These are phyloP conservation scores for Arothron firmamentum DNA, from an alignment of 2,113 vertebrate genomes.

Conservation along the genomic window DNA sequence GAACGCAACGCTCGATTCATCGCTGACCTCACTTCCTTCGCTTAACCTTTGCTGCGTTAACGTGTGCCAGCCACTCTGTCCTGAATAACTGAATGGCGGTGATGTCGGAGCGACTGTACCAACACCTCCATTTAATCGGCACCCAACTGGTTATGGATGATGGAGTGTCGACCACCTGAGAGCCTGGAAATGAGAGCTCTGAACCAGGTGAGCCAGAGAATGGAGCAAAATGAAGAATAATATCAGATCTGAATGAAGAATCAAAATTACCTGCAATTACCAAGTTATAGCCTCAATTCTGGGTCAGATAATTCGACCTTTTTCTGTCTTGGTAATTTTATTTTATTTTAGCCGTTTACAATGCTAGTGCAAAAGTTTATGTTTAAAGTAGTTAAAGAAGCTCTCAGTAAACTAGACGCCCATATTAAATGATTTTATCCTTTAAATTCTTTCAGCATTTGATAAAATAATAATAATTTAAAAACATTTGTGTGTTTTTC, in stretches of 20 bases:
- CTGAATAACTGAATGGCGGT: constrained; percentile 19
- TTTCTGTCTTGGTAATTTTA: too few relatives aligned
- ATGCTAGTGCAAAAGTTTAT: too few relatives aligned
- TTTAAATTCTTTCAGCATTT: too few relatives aligned
- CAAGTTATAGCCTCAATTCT: too few relatives aligned
- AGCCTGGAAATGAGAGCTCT: constrained; percentile 33
- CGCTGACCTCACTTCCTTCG: constrained; percentile 21
- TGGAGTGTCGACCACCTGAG: constrained; percentile 42
- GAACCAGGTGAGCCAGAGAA: constrained; percentile 22
- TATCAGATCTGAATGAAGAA: not conserved
- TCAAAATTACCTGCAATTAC: not conserved
- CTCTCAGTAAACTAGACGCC: too few relatives aligned
- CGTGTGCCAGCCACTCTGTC: constrained; percentile 19
- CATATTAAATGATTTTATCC: too few relatives aligned
- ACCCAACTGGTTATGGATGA: constrained; percentile 55
- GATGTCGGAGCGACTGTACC: constrained; percentile 24
- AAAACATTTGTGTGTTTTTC: not conserved
- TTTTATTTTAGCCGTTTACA: too few relatives aligned
- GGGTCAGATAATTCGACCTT: too few relatives aligned
- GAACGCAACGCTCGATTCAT: constrained; percentile 17
- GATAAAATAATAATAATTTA: too few relatives aligned
- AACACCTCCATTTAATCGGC: constrained; percentile 51
- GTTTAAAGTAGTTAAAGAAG: too few relatives aligned
- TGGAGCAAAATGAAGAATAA: constrained; percentile 19
- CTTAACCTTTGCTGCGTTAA: too few relatives aligned